Evolutionary conservation across 2,113 vertebrate genomes (phyloP).

Genomic region (Genyomyrus donnyi): DNA sequence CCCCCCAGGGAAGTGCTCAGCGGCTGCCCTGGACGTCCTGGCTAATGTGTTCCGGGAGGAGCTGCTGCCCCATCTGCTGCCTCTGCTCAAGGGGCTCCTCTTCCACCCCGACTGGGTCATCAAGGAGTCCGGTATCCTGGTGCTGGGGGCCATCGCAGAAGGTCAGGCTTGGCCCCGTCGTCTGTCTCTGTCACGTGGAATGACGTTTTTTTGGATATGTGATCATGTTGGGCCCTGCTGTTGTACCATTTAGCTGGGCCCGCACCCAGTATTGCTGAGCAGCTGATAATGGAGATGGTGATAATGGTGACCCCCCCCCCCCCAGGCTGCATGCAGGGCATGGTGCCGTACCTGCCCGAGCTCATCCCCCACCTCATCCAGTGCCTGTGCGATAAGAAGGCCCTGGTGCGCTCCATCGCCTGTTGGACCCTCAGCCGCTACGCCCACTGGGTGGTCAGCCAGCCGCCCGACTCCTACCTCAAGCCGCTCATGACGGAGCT

Average conservation of each 20-base stretch:
- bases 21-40: conserved; percentile 79
- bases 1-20: conserved; percentile 78
- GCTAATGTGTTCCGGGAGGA: conserved; percentile 92
- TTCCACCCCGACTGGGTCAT: conserved; percentile 93
- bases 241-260: not conserved
- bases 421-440: conserved; percentile 95
- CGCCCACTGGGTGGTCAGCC: conserved; percentile 91
- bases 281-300: not conserved
- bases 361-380: conserved; percentile 89
- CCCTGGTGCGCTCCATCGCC: conserved; percentile 84
- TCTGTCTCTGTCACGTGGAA: not conserved
- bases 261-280: not conserved
- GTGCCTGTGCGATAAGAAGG: conserved; percentile 85
- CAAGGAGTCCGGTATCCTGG: conserved; percentile 88
- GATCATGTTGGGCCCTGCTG: not conserved
- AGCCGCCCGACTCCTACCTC: conserved; percentile 84
- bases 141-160: conserved; percentile 83
- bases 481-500: conserved; percentile 92
- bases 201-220: not conserved
- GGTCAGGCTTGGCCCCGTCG: conserved; percentile 47
- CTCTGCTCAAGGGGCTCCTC: conserved; percentile 81
- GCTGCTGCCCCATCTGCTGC: conserved; percentile 81
- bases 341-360: conserved; percentile 88
- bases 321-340: conserved; percentile 96
- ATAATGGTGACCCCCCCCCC: not conserved